These are phyloP conservation scores for Protomyctophum bolini DNA, from an alignment of 2,113 vertebrate genomes.

Conservation along the genomic window DNA sequence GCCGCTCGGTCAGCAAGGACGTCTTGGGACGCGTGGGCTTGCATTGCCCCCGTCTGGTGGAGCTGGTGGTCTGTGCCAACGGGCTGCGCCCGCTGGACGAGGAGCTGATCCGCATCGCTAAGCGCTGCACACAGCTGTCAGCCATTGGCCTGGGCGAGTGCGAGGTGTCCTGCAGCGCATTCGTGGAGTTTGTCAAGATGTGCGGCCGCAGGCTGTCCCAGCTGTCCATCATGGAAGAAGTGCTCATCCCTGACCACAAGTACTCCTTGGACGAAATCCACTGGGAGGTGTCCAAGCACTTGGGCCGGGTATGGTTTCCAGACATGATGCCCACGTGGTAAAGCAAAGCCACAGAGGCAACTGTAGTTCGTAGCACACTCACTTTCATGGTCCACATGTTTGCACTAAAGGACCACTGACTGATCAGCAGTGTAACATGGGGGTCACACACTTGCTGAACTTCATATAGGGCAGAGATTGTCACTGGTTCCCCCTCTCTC, in stretches of 20 bases:
- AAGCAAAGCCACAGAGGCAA: conserved; percentile 25
- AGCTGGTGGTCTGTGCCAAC: conserved; percentile 96
- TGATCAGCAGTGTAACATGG: conserved; percentile 21
- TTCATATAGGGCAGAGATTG: conserved; percentile 3
- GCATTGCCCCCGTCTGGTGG: conserved; percentile 92
- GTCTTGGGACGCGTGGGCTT: conserved; percentile 94
- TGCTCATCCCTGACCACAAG: conserved; percentile 94
- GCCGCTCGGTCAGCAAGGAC: conserved; percentile 95
- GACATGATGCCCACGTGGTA: conserved; percentile 99
- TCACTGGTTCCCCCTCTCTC: background rate
- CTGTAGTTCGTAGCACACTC: background rate
- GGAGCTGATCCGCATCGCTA: conserved; percentile 95
- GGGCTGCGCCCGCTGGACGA: conserved; percentile 95
- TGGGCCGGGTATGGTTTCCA: conserved; percentile 97
- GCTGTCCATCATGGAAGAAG: conserved; percentile 98
- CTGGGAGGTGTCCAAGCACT: conserved; percentile 97
- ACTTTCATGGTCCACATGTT: conserved; percentile 25
- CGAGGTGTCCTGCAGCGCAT: conserved; percentile 96
- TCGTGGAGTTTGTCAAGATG: conserved; percentile 98
- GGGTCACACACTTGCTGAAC: conserved; percentile 14
- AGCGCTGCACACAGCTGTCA: conserved; percentile 92
- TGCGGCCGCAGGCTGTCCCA: conserved; percentile 93
- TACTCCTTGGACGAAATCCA: conserved; percentile 96
- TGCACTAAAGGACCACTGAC: conserved; percentile 22
- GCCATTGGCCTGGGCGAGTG: conserved; percentile 96